Evolutionary conservation across 2,888 invertebrate species (phyloP).

Genomic region (Camponotus fellah): DNA sequence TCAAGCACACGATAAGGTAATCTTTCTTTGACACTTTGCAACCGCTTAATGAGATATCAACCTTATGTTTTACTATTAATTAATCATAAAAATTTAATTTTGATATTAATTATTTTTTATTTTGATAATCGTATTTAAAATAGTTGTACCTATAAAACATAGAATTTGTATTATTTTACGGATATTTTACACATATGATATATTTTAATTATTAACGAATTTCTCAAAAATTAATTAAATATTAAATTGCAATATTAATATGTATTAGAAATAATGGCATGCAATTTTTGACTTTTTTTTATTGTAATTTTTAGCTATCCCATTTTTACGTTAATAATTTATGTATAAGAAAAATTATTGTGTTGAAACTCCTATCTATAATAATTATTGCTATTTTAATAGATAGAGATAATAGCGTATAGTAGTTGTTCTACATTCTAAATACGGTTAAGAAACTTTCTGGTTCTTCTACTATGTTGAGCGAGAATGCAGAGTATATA

Average conservation of each 20-base stretch:
- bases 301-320: neutral
- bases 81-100: too few relatives aligned
- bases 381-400: neutral
- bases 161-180: neutral
- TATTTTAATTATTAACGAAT: neutral
- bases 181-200: neutral
- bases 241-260: neutral
- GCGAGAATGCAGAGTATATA: slow-evolving; percentile 21
- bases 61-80: neutral
- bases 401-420: slow-evolving; percentile 17
- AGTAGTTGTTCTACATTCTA: neutral
- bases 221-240: neutral
- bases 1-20: slow-evolving; percentile 81
- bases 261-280: neutral
- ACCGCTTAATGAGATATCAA: neutral
- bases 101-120: neutral
- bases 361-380: neutral
- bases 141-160: neutral
- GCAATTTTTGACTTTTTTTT: slow-evolving; percentile 3
- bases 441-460: slow-evolving; percentile 36
- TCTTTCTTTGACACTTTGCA: slow-evolving; percentile 4
- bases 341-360: neutral
- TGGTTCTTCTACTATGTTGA: slow-evolving; percentile 14
- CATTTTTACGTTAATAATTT: neutral
- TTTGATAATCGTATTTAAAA: neutral